Base-by-base conservation (phyloP, 53 echinoderm and acorn worm species). In the Echinometra lucunter region DNA sequence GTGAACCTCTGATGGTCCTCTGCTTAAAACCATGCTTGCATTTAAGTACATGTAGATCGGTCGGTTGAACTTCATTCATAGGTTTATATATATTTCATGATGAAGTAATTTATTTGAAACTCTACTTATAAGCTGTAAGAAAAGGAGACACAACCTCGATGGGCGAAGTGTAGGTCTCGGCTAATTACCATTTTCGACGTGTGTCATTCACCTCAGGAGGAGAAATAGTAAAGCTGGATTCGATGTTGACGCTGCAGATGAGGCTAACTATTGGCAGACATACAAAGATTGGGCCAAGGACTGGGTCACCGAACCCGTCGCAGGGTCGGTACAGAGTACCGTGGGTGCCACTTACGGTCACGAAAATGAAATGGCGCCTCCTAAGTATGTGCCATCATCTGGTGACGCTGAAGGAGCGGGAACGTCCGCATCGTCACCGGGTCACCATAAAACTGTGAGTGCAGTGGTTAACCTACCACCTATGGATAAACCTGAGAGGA, bases 201-300 rank as follows among this genome's bases (percentile, higher is more conserved):
- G 25, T 89, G 44, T 89, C 89, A 37, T 60, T 60, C 23, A 60
- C 44, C 80, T 32, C 57, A 92, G 92, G 92, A 92, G 60, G 37
- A 74, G 55, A 28, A 92, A 57, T 18, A 55, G 55, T 47, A 92
- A 92, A 72, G 40, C 83, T 63, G 94, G 85, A 44, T 94, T 83
- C 66, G 66, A 94, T 58, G 85, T 94, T 35, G 94, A 94, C 16
- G 94, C 94, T 13, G 85, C 94, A 16, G 94, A 94, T 13, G 94
- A 94, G 66, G 94, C 82, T 6, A 94, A 85, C 66, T 94, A 94
- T 63, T 94, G 94, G 94, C 82, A 94, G 85, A 94, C 94, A 30
- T 94, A 94, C 85, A 94, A 94, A 63, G 85, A 94, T 32, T 94
- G 94, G 94, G 94, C 94, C 8, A 94, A 83, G 44, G 94, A 94